Percentiles rank a stretch among this genome's conserved stretches.
These are phyloP conservation scores for Apostichopus californicus DNA, from an alignment of 35 echinoderm and acorn worm genomes.

Conservation along the genomic window DNA sequence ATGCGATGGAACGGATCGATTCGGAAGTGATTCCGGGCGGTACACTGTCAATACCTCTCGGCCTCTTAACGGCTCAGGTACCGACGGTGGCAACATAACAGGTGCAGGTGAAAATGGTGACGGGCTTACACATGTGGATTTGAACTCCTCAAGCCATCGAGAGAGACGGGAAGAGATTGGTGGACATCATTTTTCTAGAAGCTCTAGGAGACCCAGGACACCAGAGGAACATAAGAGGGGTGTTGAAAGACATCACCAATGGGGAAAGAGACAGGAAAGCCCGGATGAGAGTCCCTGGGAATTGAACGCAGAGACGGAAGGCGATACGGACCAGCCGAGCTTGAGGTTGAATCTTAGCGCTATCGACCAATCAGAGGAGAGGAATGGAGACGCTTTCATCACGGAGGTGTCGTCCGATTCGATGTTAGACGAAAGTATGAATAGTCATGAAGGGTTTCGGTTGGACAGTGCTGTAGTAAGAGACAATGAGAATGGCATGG, in stretches of 20 bases:
- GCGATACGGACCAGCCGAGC: neutral
- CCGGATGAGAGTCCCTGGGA: neutral
- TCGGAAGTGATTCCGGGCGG: too few species aligned
- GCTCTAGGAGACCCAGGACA: constrained; percentile 37
- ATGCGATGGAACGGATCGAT: too few species aligned
- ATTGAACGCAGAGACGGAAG: neutral
- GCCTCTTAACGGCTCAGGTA: too few species aligned
- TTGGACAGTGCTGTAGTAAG: neutral
- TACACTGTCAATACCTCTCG: too few species aligned
- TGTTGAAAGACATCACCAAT: constrained; percentile 64
- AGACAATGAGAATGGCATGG: neutral
- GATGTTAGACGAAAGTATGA: neutral
- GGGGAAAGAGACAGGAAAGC: constrained; percentile 19
- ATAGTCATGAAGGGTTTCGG: constrained; percentile 6
- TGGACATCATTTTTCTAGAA: neutral
- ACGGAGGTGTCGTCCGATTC: neutral
- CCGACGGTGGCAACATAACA: too few species aligned
- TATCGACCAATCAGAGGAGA: neutral
- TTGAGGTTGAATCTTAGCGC: neutral
- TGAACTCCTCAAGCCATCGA: too few species aligned
- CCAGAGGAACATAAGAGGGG: constrained; percentile 63
- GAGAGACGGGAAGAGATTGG: neutral
- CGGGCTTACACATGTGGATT: too few species aligned
- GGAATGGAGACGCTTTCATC: neutral
- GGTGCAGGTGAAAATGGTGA: too few species aligned